Percentiles rank a stretch among this genome's conserved stretches.
Conservation (phyloP, 2,113 vertebrate genomes). For the Solenodon paradoxus region DNA sequence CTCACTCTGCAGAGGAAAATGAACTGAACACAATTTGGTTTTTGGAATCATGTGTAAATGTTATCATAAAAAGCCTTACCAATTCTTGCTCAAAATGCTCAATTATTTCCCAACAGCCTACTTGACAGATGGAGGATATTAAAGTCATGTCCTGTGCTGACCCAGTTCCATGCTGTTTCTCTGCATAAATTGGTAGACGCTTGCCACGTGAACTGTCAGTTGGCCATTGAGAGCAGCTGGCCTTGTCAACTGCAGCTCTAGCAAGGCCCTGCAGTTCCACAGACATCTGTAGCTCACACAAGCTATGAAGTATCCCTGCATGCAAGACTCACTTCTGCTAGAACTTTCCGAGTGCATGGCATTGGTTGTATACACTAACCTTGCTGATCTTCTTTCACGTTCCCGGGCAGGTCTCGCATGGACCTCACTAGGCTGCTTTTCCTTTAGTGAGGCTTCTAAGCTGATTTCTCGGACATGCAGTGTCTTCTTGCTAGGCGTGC, state of each 20-base stretch:
- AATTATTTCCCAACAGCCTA: conserved; percentile 11
- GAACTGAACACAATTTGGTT: neutral
- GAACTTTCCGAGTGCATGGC: conserved; percentile 75
- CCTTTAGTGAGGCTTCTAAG: conserved; percentile 81
- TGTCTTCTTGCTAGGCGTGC: conserved; percentile 83
- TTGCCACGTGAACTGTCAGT: neutral
- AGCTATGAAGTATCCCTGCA: neutral
- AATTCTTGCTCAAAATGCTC: neutral
- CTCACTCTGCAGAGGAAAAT: neutral
- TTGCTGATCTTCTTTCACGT: conserved; percentile 81
- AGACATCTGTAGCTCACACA: conserved; percentile 17
- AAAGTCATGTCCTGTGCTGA: conserved; percentile 32
- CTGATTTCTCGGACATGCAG: conserved; percentile 81
- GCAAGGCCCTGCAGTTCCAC: neutral
- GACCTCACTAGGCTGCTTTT: conserved; percentile 70
- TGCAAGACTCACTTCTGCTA: conserved; percentile 67
- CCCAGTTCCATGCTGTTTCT: conserved; percentile 37
- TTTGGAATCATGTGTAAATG: neutral
- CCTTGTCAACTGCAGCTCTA: neutral
- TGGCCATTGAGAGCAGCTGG: conserved; percentile 37
- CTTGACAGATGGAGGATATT: conserved; percentile 61
- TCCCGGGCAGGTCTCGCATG: conserved; percentile 67
- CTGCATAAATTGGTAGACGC: conserved; percentile 27
- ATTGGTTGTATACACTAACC: conserved; percentile 79
- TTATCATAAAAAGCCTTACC: neutral